Evolutionary conservation across 2,888 invertebrate genomes (phyloP).

Genomic region (Trichopria drosophilae): DNA sequence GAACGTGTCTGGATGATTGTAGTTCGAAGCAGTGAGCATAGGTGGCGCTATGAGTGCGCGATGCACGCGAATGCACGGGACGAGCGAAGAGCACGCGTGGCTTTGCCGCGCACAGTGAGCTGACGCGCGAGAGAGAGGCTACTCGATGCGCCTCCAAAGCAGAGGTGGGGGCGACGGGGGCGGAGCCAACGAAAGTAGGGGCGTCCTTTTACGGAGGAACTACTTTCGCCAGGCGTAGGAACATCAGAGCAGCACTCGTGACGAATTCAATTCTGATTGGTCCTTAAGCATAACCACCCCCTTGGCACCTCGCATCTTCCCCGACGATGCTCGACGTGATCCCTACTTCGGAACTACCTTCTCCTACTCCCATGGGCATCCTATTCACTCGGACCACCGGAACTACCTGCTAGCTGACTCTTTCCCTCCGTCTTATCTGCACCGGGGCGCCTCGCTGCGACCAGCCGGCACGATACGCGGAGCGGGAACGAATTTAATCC

Average conservation of each 20-base stretch:
- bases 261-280: constrained; percentile 68
- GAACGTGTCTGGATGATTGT: constrained; percentile 59
- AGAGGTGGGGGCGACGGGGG: constrained; percentile 37
- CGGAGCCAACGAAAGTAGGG: constrained; percentile 50
- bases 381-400: constrained; percentile 25
- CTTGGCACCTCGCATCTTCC: constrained; percentile 48
- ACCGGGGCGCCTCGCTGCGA: constrained; percentile 25
- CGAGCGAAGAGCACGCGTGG: no score
- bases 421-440: constrained; percentile 38
- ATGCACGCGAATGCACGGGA: constrained; percentile 12
- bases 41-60: constrained; percentile 58
- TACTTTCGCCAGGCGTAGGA: constrained; percentile 55
- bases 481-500: constrained; percentile 53
- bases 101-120: constrained; percentile 19
- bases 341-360: constrained; percentile 29
- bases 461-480: constrained; percentile 33
- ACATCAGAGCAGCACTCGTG: constrained; percentile 58
- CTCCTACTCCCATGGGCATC: constrained; percentile 23
- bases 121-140: constrained; percentile 1
- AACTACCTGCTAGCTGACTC: constrained; percentile 19
- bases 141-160: constrained; percentile 27
- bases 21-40: constrained; percentile 58
- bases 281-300: constrained; percentile 60
- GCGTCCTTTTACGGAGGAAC: constrained; percentile 53
- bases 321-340: constrained; percentile 32